phyloP scores from a whole-genome alignment of 2,888 invertebrate species.

The Microctonus brassicae region DNA sequence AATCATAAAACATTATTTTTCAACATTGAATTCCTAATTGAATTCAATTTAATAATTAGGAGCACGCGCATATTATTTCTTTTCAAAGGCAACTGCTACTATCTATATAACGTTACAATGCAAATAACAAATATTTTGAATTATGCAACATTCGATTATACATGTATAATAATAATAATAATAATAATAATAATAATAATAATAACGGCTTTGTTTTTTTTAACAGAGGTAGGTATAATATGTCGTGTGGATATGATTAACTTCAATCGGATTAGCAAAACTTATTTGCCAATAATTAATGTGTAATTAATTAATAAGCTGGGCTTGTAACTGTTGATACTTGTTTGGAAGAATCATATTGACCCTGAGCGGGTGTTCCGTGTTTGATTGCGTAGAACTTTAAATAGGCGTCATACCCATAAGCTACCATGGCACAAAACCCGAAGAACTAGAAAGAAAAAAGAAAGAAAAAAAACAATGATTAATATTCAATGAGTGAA shows the following conservation, averaged over 20 bases:
- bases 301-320: conserved; percentile 63
- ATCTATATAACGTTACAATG: conserved; percentile 7
- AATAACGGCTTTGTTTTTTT: background rate
- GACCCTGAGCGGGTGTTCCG: conserved; percentile 82
- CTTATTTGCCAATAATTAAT: conserved; percentile 3
- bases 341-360: conserved; percentile 77
- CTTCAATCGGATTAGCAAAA: conserved; percentile 32
- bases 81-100: conserved; percentile 8
- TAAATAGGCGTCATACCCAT: conserved; percentile 83
- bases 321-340: conserved; percentile 73
- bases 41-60: background rate
- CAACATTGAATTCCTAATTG: background rate
- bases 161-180: too few relatives aligned
- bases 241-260: conserved; percentile 23
- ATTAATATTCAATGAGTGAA: conserved; percentile 11
- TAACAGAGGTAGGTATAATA: conserved; percentile 20
- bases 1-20: background rate
- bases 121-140: conserved; percentile 16
- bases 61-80: conserved; percentile 9
- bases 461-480: conserved; percentile 61
- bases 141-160: conserved; percentile 16
- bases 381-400: conserved; percentile 79
- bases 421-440: conserved; percentile 83
- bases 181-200: too few relatives aligned
- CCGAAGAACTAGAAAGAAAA: conserved; percentile 83